phyloP scores from a whole-genome alignment of 2,113 vertebrate species.

The Dascyllus trimaculatus region DNA sequence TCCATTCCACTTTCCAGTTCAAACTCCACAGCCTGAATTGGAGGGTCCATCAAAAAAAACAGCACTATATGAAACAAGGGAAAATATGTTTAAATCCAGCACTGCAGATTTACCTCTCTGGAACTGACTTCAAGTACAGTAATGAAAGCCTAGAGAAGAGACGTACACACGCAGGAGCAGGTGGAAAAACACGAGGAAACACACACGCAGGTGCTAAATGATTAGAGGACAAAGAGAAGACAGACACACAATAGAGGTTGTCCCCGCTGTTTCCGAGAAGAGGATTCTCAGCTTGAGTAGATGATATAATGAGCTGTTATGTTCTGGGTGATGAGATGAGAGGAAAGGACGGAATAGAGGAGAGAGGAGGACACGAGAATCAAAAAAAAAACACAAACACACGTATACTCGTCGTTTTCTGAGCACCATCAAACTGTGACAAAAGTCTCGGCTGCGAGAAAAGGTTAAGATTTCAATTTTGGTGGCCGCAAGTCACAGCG shows the following conservation, averaged over 20 bases:
- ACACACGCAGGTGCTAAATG: slow-evolving; percentile 58
- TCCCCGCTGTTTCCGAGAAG: slow-evolving; percentile 73
- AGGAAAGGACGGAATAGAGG: slow-evolving; percentile 69
- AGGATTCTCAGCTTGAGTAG: slow-evolving; percentile 79
- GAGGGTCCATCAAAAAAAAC: slow-evolving; percentile 27
- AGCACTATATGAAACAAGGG: slow-evolving; percentile 12
- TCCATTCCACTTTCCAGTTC: slow-evolving; percentile 44
- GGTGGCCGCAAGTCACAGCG: slow-evolving; percentile 56
- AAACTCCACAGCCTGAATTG: slow-evolving; percentile 48
- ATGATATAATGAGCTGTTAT: slow-evolving; percentile 80
- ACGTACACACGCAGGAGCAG: neutral
- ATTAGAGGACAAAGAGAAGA: slow-evolving; percentile 78
- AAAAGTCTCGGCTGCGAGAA: slow-evolving; percentile 82
- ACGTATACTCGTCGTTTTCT: slow-evolving; percentile 31
- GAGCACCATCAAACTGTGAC: slow-evolving; percentile 70
- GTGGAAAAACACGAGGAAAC: slow-evolving; percentile 6
- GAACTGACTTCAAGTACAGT: slow-evolving; percentile 20
- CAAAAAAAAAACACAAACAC: slow-evolving; percentile 26
- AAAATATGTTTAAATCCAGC: neutral
- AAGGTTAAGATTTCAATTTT: slow-evolving; percentile 80
- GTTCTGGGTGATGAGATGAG: slow-evolving; percentile 73
- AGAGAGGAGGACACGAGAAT: slow-evolving; percentile 53
- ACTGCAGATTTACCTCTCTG: neutral
- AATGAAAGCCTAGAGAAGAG: slow-evolving; percentile 9
- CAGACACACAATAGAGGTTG: slow-evolving; percentile 67